Evolutionary conservation across 2,888 invertebrate genomes (phyloP).

Genomic region (Caenorhabditis imperialis): DNA sequence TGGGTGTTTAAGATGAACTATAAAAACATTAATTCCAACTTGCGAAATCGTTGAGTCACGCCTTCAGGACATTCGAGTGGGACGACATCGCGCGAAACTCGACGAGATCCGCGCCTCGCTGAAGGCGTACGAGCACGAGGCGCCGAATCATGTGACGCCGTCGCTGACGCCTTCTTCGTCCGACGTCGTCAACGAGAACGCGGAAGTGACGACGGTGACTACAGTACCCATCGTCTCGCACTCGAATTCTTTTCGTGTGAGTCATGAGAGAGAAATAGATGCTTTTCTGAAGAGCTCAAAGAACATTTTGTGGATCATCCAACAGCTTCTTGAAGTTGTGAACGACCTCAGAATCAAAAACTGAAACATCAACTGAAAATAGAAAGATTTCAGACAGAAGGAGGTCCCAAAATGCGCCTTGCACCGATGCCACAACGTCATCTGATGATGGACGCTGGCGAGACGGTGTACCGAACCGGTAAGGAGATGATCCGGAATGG

Average conservation of each 20-base stretch:
- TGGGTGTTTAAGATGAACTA: neutral
- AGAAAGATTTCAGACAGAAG: conserved; percentile 33
- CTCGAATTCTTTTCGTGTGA: conserved; percentile 49
- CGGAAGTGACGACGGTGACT: conserved; percentile 27
- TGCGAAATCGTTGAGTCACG: too few relatives aligned
- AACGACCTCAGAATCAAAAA: too few relatives aligned
- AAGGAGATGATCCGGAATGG: conserved; percentile 43
- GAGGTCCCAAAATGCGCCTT: conserved; percentile 42
- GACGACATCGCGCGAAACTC: conserved; percentile 75
- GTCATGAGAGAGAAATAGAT: conserved; percentile 11
- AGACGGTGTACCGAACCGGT: conserved; percentile 27
- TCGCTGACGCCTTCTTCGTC: conserved; percentile 26
- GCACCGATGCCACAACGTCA: conserved; percentile 48
- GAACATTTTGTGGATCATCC: too few relatives aligned
- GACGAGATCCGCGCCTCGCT: conserved; percentile 73
- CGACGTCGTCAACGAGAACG: conserved; percentile 34
- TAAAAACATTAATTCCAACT: neutral
- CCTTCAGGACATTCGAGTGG: conserved; percentile 65
- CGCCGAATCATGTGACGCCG: conserved; percentile 1
- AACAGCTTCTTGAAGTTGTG: too few relatives aligned
- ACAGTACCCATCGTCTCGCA: conserved; percentile 27
- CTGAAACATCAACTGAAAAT: neutral
- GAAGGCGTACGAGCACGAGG: conserved; percentile 67
- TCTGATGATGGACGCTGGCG: conserved; percentile 44
- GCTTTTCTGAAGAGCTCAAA: conserved; percentile 27